Base-by-base conservation (phyloP, 2,888 invertebrate species). In the Meiosimyza decipiens region DNA sequence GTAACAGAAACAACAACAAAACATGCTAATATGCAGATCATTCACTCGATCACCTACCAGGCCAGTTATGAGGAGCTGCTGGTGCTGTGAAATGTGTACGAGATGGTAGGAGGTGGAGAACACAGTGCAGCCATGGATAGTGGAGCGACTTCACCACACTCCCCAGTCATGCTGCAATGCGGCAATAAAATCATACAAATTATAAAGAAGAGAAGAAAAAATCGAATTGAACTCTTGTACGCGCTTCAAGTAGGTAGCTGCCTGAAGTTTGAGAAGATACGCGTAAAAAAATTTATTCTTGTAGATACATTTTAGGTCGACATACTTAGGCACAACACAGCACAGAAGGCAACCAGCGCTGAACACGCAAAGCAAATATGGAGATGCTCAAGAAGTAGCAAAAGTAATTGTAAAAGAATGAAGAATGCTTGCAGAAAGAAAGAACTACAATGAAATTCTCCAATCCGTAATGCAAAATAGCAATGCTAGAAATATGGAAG, bases 221-320 rank as follows among this genome's bases (percentile, higher is more conserved):
- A n/a, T 55, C 4, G 28, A 67, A 64, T 57, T 49, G 52, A 70
- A 70, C 64, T 57, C 47, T 63, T 55, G 15, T 40, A 15, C 22
- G 47, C 68, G 22, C 9, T 40, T 40, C 9, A 51, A 64, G 50
- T 28, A 15, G 40, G 51, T 50, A 51, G 64, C 50, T 50, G 40
- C 1, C 40, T 40, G 40, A 40, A 40, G 40, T 40, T 40, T 40
- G 40, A 40, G 40, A 7, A 40, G 40, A 40, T 40, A 40, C 40
- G 40, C 40, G 47, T n/a, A 12, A 13, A 16, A 22, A 12, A 63
- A 16, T 57, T 12, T n/a, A 59, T 66, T 66, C 68, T 40, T 62
- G 47, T 60, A 63, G 72, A 67, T 62, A 67, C 68, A 63, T 65
- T 73, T 73, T 73, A 66, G 71, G 71, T 71, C 73, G 73, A 66